phyloP scores from a whole-genome alignment of 2,113 vertebrate genomes.

The Cercocebus atys region DNA sequence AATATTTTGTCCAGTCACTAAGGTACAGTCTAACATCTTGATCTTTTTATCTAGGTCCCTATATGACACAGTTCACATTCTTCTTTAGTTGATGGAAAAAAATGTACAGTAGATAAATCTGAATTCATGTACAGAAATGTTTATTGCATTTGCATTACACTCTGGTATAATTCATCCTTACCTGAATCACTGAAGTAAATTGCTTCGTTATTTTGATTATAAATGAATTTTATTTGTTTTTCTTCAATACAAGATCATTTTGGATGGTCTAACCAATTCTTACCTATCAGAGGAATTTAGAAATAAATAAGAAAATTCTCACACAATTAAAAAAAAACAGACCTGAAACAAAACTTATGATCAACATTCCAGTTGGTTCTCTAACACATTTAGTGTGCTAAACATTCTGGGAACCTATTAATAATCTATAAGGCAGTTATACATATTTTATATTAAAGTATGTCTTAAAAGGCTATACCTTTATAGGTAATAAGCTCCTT shows the following conservation, averaged over 20 bases:
- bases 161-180: conserved; percentile 80
- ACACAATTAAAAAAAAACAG: conserved; percentile 21
- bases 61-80: conserved; percentile 66
- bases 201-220: conserved; percentile 56
- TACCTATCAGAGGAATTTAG: not conserved
- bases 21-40: conserved; percentile 57
- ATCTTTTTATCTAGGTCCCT: conserved; percentile 77
- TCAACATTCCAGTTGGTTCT: conserved; percentile 61
- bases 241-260: conserved; percentile 8
- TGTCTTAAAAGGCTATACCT: conserved; percentile 81
- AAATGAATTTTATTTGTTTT: conserved; percentile 78
- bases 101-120: conserved; percentile 76
- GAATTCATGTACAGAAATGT: conserved; percentile 75
- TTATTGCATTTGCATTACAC: conserved; percentile 74
- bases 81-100: conserved; percentile 73
- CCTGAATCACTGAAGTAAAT: conserved; percentile 69
- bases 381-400: conserved; percentile 58
- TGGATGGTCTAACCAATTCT: not conserved
- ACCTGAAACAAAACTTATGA: conserved; percentile 59
- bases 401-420: conserved; percentile 76
- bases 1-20: conserved; percentile 65
- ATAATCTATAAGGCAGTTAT: conserved; percentile 82
- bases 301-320: conserved; percentile 1
- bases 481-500: conserved; percentile 81
- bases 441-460: conserved; percentile 83